Base-by-base conservation (phyloP, 2,113 vertebrate species). In the Acrocephalus kingi region DNA sequence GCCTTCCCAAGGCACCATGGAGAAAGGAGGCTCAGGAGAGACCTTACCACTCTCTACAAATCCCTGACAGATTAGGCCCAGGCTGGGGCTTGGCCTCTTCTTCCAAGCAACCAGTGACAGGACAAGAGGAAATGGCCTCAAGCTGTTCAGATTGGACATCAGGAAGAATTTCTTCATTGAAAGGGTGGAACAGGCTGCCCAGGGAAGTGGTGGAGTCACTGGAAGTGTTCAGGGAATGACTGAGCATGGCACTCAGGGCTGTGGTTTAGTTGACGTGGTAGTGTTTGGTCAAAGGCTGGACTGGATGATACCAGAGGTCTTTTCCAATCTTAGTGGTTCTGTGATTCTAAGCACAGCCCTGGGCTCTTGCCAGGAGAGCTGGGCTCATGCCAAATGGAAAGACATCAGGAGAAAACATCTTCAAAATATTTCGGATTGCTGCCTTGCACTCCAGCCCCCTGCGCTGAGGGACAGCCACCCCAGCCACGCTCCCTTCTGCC, bases 401-500 rank as follows among this genome's bases (percentile, higher is more conserved):
- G 67, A 58, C 54, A 63, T 27, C 63, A 33, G 81, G 56, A 80
- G 84, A 24, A 49, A 83, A 89, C 2, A 1, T 84, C 76, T 67
- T 89, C 58, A 80, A 12, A 84, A 80, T 12, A 11, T 35, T 72
- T 72, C 0, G 0, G 31, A 54, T 71, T 58, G 11, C 58, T 59
- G 77, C 48, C 63, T 62, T 51, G 35, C 58, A 24, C 58, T 62
- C 75, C 76, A 88, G 52, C 6, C 8, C 76, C 21, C 55, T 12
- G 61, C 0, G 0, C 39, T 0, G 1, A 54, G 30, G 20, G 12
- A 33, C 5, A 59, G 31, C 13, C 0, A 0, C 33, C 45, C 59
- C 12, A 64, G 64, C 9, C 6, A 0, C 16, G 6, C 45, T 46
- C 33, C 2, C 6, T 35, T 39, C 7, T 28, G 19, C 33, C 6